These are phyloP conservation scores for Asarcornis scutulata DNA, from an alignment of 2,113 vertebrate genomes.

Conservation along the genomic window DNA sequence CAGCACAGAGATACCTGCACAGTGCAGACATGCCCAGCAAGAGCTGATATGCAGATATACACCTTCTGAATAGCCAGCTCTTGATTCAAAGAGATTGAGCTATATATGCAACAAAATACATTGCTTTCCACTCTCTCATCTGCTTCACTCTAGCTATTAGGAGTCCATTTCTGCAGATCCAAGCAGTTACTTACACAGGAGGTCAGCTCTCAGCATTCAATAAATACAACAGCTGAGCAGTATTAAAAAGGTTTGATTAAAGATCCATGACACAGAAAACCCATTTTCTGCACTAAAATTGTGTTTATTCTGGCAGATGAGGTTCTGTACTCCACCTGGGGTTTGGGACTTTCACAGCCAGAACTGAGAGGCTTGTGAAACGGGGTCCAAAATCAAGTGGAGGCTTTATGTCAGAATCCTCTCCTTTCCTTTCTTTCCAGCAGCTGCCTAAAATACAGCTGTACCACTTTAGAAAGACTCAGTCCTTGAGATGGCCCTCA, in stretches of 20 bases:
- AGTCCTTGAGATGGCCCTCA: neutral
- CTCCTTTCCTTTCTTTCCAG: neutral
- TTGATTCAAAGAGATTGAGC: neutral
- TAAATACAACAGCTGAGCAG: neutral
- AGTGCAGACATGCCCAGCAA: neutral
- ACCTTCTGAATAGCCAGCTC: neutral
- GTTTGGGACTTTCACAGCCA: neutral
- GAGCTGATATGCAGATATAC: neutral
- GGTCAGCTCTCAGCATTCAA: neutral
- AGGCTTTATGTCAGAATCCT: neutral
- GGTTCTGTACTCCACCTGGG: neutral
- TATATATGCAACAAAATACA: neutral
- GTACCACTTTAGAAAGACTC: neutral
- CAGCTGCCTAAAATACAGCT: neutral
- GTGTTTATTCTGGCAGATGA: neutral
- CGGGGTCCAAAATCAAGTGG: neutral
- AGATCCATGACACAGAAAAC: neutral
- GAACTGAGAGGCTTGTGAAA: neutral
- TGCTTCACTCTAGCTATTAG: neutral
- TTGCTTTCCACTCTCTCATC: neutral
- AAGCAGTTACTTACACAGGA: neutral
- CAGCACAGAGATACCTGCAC: neutral
- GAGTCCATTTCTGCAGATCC: neutral
- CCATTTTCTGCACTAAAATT: neutral
- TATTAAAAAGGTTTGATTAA: neutral